Conservation (phyloP, 1,140 invertebrate species). For the Macrosteles quadrilineatus region DNA sequence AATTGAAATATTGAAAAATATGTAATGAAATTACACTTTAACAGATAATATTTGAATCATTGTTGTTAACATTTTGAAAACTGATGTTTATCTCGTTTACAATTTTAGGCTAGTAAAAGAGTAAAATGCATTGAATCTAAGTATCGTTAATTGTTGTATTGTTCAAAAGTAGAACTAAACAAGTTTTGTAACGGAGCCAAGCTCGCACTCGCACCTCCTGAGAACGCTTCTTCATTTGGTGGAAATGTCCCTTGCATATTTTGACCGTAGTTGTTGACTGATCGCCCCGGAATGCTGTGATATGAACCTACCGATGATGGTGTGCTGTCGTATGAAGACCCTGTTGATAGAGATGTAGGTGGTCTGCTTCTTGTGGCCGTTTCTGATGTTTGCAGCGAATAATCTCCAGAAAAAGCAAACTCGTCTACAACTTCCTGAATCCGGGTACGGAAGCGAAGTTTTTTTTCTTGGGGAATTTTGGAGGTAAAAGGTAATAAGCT, state of each 20-base stretch:
- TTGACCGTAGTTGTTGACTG: no score
- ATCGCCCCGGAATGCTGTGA: background rate
- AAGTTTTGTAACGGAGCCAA: background rate
- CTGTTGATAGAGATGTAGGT: background rate
- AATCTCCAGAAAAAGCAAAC: slow-evolving; percentile 18
- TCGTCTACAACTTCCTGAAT: slow-evolving; percentile 32
- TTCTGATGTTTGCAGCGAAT: background rate
- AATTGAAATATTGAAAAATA: background rate
- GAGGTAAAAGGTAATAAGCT: slow-evolving; percentile 21
- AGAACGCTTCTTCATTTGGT: slow-evolving; percentile 4
- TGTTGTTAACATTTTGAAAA: background rate
- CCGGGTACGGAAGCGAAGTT: slow-evolving; percentile 25
- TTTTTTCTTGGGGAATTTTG: slow-evolving; percentile 25
- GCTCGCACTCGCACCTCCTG: background rate
- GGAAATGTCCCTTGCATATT: no score
- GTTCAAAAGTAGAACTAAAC: background rate
- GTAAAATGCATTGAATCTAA: background rate
- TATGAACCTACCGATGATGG: background rate
- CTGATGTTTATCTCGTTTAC: background rate
- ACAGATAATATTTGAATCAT: background rate
- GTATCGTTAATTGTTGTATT: background rate
- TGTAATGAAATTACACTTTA: background rate
- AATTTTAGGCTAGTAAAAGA: slow-evolving; percentile 7
- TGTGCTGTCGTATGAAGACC: slow-evolving; percentile 6
- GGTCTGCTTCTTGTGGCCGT: background rate